Evolutionary conservation across 2,797 vertebrate species (phyloP), one percentile per base, ranked within the genome.

Genomic region (Myotis findleyi): DNA sequence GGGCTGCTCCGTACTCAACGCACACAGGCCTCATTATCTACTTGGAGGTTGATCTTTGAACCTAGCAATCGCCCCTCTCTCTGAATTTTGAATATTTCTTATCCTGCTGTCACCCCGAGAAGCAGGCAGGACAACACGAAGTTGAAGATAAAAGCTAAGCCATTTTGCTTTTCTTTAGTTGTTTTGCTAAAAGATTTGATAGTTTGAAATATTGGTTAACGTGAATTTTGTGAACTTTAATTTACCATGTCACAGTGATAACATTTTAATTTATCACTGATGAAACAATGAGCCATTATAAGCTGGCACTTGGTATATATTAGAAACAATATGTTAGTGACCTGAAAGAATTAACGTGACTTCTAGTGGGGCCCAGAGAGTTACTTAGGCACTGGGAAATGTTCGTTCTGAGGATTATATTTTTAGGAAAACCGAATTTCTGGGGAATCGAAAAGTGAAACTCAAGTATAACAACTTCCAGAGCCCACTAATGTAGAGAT

Each of bases 391-490:
- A 82, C 62, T 47, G 36, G 86, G 6, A 38, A 87, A 77, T 13
- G 6, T 57, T 90, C 23, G 49, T 53, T 36, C 25, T 66, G 27
- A 89, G 13, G 21, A 84, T 59, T 87, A 18, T n/a, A 59, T 41
- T 87, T 95, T 80, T 79, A 88, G 68, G 36, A 93, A 94, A 83
- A 68, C 6, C 18, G 88, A 55, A 84, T 69, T 80, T 96, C 36
- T 64, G 17, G 77, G 55, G 55, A 91, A 85, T 49, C 33, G 30
- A 21, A 77, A 80, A 62, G 41, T 59, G 82, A 72, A 84, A 84
- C 8, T 62, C 59, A 90, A 95, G 77, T 62, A 44, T 17, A 92
- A 59, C 2, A 87, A 17, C 10, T 66, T 57, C 9, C 18, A 64
- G 25, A 86, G 20, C 6, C 41, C 36, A 47, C 11, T 76, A 94